Evolutionary conservation across 1,140 invertebrate genomes (phyloP).

Genomic region (Dreissena polymorpha): DNA sequence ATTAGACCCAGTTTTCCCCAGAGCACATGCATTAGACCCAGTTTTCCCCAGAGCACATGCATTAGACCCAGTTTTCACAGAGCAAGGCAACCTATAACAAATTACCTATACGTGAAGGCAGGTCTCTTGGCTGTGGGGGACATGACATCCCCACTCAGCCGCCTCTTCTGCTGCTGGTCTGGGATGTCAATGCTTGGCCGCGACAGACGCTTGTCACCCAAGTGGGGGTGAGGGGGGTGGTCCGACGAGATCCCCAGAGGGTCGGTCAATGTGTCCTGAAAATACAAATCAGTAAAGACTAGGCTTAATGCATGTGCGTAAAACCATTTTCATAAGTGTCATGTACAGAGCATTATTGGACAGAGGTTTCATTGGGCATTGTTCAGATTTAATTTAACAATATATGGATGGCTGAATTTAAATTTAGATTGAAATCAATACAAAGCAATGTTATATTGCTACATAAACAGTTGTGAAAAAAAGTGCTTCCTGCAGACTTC

Average conservation of each 20-base stretch:
- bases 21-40: no score
- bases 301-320: no score
- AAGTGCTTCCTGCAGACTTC: no score
- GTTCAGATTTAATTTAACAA: no score
- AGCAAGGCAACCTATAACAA: no score
- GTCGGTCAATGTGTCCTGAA: conserved; percentile 93
- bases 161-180: conserved; percentile 66
- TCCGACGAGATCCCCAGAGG: conserved; percentile 89
- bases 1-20: no score
- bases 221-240: conserved; percentile 74
- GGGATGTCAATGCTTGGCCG: conserved; percentile 72
- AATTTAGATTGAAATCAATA: no score
- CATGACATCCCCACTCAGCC: conserved; percentile 68
- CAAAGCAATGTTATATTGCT: no score
- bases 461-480: no score
- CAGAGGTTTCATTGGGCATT: not conserved
- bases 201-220: conserved; percentile 63
- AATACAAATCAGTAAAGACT: not conserved
- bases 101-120: conserved; percentile 75
- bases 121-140: conserved; percentile 72
- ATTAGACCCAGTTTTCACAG: no score
- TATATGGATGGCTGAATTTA: no score
- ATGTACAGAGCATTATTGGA: not conserved
- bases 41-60: no score
- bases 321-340: not conserved